phyloP scores from a whole-genome alignment of 2,888 invertebrate species.

The Amphipoea lucens region DNA sequence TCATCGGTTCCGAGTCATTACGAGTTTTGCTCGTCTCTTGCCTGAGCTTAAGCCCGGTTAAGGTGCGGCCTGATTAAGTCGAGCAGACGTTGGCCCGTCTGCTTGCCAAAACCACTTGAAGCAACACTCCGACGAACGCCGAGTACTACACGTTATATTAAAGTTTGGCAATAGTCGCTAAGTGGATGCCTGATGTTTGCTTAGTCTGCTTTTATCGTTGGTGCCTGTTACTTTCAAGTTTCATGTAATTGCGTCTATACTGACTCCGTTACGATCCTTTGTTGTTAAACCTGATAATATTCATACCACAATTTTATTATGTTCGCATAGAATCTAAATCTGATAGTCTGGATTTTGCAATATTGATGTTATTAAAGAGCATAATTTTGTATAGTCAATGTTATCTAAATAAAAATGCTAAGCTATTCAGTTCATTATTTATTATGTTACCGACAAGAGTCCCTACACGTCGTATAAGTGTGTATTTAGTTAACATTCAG shows the following conservation, averaged over 20 bases:
- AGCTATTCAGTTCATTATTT: slow-evolving; percentile 66
- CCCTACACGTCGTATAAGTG: slow-evolving; percentile 47
- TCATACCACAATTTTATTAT: slow-evolving; percentile 43
- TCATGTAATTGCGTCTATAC: slow-evolving; percentile 69
- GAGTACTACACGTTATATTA: slow-evolving; percentile 78
- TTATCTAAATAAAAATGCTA: slow-evolving; percentile 73
- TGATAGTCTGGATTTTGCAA: slow-evolving; percentile 29
- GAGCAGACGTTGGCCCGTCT: slow-evolving; percentile 81
- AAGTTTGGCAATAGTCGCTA: slow-evolving; percentile 82
- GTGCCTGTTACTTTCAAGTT: slow-evolving; percentile 69
- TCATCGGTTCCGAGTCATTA: slow-evolving; percentile 86
- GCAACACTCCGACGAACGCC: slow-evolving; percentile 73
- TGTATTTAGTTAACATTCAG: slow-evolving; percentile 45
- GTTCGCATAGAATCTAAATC: slow-evolving; percentile 41
- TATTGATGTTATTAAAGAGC: slow-evolving; percentile 11
- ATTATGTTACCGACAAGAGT: slow-evolving; percentile 60
- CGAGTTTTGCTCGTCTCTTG: slow-evolving; percentile 79
- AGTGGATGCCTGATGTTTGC: slow-evolving; percentile 76
- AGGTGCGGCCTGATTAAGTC: slow-evolving; percentile 86
- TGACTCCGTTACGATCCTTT: slow-evolving; percentile 56
- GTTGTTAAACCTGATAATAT: slow-evolving; percentile 54
- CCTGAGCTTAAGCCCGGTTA: slow-evolving; percentile 79
- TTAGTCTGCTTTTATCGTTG: slow-evolving; percentile 71
- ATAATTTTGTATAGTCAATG: slow-evolving; percentile 1
- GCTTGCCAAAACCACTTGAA: slow-evolving; percentile 88